Evolutionary conservation across 2,113 vertebrate genomes (phyloP).

Genomic region (Microtus oregoni): DNA sequence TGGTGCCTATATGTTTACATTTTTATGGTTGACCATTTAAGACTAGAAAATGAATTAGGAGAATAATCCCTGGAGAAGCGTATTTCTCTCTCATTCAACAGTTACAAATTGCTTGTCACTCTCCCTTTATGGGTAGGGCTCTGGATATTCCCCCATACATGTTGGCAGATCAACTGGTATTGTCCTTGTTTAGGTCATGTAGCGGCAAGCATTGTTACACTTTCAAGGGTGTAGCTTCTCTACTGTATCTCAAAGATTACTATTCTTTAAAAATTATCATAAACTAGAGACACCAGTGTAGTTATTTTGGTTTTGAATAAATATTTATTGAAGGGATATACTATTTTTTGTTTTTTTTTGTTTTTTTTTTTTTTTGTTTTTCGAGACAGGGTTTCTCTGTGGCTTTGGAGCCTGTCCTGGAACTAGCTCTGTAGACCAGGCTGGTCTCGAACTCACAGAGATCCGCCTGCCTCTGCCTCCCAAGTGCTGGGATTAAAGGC

Average conservation of each 20-base stretch:
- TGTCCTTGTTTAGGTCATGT: neutral
- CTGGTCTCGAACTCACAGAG: too few species aligned
- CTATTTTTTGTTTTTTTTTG: too few species aligned
- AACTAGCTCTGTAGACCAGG: too few species aligned
- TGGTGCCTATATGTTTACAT: neutral
- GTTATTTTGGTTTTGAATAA: neutral
- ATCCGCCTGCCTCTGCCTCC: too few species aligned
- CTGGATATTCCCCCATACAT: too few species aligned
- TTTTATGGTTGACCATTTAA: neutral
- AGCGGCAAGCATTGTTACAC: neutral
- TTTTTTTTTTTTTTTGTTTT: too few species aligned
- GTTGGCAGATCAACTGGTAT: neutral
- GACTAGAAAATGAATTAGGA: neutral
- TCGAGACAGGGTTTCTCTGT: too few species aligned
- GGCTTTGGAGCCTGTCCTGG: too few species aligned
- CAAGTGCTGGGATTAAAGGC: too few species aligned
- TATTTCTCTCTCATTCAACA: neutral
- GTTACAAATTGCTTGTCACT: neutral
- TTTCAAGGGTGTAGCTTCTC: neutral
- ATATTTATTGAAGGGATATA: neutral
- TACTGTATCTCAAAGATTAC: neutral
- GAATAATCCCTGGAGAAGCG: neutral
- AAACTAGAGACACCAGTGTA: neutral
- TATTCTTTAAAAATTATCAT: neutral
- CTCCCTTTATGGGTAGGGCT: fast-evolving